Conservation (phyloP, 2,113 vertebrate species). For the Lepus timidus region DNA sequence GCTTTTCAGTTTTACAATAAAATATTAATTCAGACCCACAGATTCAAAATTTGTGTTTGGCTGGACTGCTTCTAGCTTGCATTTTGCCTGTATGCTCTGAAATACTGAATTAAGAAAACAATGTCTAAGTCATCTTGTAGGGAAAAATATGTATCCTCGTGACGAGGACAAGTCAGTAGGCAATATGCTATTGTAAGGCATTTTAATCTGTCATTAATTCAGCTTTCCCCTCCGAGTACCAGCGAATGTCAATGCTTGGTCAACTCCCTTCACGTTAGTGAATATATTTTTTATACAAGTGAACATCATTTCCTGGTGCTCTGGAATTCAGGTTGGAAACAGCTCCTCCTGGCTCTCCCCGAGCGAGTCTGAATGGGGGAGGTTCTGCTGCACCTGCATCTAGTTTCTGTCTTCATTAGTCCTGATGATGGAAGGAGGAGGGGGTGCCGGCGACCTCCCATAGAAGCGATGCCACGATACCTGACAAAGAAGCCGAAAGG, state of each 20-base stretch:
- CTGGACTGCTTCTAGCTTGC: not conserved
- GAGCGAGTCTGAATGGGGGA: not conserved
- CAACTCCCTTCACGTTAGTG: constrained; percentile 44
- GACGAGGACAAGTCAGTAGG: constrained; percentile 46
- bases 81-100: constrained; percentile 17
- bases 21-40: not conserved
- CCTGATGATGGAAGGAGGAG: not conserved
- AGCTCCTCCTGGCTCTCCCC: not conserved
- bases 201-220: constrained; percentile 47
- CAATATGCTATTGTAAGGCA: not conserved
- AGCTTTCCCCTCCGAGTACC: not conserved
- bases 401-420: constrained; percentile 42
- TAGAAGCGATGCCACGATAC: not conserved
- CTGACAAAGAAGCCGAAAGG: not conserved
- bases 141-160: not conserved
- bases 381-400: not conserved
- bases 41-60: not conserved
- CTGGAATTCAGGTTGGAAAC: not conserved
- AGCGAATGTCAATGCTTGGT: constrained; percentile 48
- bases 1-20: constrained; percentile 14
- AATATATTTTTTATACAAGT: not conserved
- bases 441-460: not conserved
- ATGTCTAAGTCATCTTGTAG: not conserved
- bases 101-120: constrained; percentile 43
- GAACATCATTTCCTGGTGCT: not conserved